Evolutionary conservation across 2,113 vertebrate genomes (phyloP).

Genomic region (Pluvialis apricaria): DNA sequence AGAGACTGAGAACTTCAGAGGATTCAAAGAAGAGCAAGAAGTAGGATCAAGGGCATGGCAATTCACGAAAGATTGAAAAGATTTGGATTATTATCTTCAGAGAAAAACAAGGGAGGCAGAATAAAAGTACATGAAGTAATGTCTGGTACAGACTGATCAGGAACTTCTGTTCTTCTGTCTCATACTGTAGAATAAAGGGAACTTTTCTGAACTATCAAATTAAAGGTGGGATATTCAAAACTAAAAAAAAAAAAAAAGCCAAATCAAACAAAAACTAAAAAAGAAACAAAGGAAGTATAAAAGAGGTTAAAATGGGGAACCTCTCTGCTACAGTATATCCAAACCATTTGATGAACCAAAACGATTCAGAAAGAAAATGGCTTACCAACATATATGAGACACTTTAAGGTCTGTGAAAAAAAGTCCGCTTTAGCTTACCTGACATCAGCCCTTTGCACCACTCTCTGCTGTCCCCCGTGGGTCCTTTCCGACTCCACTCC

Average conservation of each 20-base stretch:
- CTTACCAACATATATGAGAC: background rate
- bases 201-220: background rate
- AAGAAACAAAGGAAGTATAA: background rate
- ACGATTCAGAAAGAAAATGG: background rate
- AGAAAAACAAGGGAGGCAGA: background rate
- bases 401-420: background rate
- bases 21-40: background rate
- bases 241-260: too few species aligned
- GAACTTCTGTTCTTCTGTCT: background rate
- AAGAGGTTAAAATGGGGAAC: background rate
- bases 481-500: background rate
- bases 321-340: background rate
- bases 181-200: background rate
- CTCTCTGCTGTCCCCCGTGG: background rate
- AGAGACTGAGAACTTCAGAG: background rate
- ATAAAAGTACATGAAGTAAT: background rate
- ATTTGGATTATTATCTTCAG: conserved; percentile 27
- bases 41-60: background rate
- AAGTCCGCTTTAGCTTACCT: background rate
- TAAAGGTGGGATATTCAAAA: background rate
- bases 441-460: background rate
- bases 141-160: background rate
- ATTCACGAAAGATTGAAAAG: background rate
- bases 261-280: background rate
- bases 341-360: background rate